Conservation (phyloP, 2,888 invertebrate genomes). For the Cephus rjabovi region DNA sequence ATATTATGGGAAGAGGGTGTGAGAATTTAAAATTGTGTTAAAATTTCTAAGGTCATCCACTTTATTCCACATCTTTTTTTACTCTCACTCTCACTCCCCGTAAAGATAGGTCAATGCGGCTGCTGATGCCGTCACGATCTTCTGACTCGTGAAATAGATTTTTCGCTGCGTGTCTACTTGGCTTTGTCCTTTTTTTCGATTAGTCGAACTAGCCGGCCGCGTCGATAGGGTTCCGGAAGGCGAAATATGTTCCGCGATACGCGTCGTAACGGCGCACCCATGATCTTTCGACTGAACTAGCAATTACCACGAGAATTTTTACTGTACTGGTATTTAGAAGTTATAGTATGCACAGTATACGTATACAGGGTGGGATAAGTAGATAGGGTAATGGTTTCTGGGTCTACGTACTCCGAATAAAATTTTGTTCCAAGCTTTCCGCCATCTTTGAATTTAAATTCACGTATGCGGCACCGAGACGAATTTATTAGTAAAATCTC, state of each 20-base stretch:
- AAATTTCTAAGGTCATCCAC: neutral
- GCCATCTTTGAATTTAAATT: neutral
- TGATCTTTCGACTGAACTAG: constrained; percentile 46
- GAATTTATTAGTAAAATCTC: neutral
- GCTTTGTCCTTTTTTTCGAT: constrained; percentile 40
- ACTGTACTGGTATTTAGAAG: neutral
- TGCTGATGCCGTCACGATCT: neutral
- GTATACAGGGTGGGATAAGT: neutral
- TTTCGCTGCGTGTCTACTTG: constrained; percentile 14
- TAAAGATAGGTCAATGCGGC: neutral
- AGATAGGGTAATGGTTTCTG: neutral
- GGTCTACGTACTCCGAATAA: neutral
- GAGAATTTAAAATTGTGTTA: neutral
- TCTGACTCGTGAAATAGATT: neutral
- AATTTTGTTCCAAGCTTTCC: neutral
- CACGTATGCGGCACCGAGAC: neutral
- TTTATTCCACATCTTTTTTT: neutral
- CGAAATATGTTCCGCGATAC: constrained; percentile 41
- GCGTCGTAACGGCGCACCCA: constrained; percentile 49
- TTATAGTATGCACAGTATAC: neutral
- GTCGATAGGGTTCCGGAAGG: constrained; percentile 50
- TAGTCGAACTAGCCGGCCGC: constrained; percentile 49
- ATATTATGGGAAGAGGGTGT: neutral
- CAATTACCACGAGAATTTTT: constrained; percentile 27
- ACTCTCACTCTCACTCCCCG: neutral